phyloP scores from a whole-genome alignment of 2,113 vertebrate species.

The Apteryx mantelli region DNA sequence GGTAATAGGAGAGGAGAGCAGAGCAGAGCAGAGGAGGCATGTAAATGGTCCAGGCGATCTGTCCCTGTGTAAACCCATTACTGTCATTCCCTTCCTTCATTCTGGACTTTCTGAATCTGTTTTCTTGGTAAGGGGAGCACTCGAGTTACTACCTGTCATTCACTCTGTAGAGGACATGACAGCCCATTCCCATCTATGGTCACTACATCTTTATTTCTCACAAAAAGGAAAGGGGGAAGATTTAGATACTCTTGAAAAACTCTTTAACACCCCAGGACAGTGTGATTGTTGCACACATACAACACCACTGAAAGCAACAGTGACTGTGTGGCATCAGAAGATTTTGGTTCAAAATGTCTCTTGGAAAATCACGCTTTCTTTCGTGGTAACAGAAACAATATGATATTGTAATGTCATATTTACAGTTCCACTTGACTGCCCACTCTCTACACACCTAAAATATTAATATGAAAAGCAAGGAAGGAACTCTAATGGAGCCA shows the following conservation, averaged over 20 bases:
- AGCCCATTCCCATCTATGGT: neutral
- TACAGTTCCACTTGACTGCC: neutral
- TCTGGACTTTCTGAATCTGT: neutral
- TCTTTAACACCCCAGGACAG: neutral
- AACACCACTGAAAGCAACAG: neutral
- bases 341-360: neutral
- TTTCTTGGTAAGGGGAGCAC: neutral
- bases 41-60: neutral
- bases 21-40: neutral
- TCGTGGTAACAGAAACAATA: neutral
- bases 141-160: neutral
- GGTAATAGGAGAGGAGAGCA: neutral
- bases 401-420: neutral
- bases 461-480: rapidly evolving
- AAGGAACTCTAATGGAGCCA: neutral
- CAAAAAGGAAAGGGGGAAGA: neutral
- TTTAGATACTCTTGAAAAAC: neutral
- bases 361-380: neutral
- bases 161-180: neutral
- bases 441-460: neutral
- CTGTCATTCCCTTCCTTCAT: neutral
- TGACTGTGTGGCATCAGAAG: neutral
- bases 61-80: neutral
- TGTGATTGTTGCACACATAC: neutral
- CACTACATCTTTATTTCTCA: neutral